Conservation (phyloP, 2,797 vertebrate species). For the Poliocrania exsul region DNA sequence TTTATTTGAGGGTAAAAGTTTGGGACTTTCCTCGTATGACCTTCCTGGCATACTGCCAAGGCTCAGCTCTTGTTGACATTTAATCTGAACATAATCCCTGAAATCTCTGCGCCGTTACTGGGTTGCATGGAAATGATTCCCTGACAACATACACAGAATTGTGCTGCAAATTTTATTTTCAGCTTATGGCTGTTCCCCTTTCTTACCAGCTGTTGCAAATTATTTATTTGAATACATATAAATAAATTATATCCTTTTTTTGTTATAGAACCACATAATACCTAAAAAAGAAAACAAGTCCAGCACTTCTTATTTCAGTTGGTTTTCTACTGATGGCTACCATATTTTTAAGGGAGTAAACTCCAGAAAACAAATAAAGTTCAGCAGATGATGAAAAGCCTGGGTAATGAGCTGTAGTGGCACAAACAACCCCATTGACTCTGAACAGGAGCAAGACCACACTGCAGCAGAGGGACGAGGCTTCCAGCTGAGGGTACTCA, state of each 20-base stretch:
- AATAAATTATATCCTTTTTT: neutral
- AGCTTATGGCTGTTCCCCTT: neutral
- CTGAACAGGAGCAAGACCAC: constrained; percentile 23
- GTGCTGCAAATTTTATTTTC: constrained; percentile 12
- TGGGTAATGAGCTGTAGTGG: neutral
- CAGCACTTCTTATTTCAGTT: neutral
- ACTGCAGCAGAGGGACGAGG: neutral
- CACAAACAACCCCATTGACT: neutral
- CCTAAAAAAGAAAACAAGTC: neutral
- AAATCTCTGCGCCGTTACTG: constrained; percentile 48
- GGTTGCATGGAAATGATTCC: constrained; percentile 22
- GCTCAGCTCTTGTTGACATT: constrained; percentile 46
- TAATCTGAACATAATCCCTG: constrained; percentile 67
- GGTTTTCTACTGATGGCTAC: neutral
- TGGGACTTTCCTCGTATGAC: constrained; percentile 40
- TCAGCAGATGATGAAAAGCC: neutral
- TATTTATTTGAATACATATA: neutral
- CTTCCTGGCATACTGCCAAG: neutral
- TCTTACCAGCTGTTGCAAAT: neutral
- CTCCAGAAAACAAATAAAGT: neutral
- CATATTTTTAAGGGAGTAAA: neutral
- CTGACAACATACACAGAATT: neutral
- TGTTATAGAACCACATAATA: neutral
- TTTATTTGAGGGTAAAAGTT: neutral
- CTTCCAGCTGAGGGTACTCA: neutral